Evolutionary conservation across 2,888 invertebrate species (phyloP), one percentile per base, ranked within the genome.

Genomic region (Pseudoips prasinana): DNA sequence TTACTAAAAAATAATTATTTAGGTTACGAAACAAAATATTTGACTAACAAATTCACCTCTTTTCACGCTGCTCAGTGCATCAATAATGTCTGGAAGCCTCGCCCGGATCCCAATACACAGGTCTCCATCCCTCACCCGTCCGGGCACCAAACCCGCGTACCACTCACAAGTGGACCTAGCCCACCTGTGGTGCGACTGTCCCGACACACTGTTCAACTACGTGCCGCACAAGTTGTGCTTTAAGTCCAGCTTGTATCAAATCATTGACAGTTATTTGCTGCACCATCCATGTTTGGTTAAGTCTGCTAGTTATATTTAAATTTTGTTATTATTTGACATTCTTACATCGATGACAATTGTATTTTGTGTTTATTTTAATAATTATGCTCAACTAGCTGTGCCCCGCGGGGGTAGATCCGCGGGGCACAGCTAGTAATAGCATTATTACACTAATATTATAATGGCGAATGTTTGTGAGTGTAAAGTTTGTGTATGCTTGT

Each of bases 101-200:
- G 84, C 89, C 24, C 60, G 89, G 71, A 83, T 89, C 64, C 89
- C 89, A 8, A 88, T 89, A 49, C 89, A 89, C 89, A 89, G 89
- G 89, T 89, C 82, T 68, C 63, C 64, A 49, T 54, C 72, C 22
- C 50, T 55, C 34, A 46, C 59, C 37, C 39, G 36, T 25, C 8
- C 36, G 36, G 47, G 33, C 1, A 8, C 11, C 22, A 58, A 53
- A 33, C 56, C 52, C 11, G 25, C 19, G 23, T 47, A 38, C 30
- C 40, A 46, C 8, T 71, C 80, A 0, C 72, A 72, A 35, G 45
- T 64, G 18, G 66, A 70, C 38, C 34, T 73, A 19, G 44, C 58
- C 3, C 58, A 64, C 45, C 49, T 61, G 17, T 73, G 73, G 73
- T 86, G 86, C 57, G 81, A 86, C 33, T 86, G 86, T 23, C 73